Evolutionary conservation across 2,888 invertebrate species (phyloP), one percentile per base, ranked within the genome.

Genomic region (Dysmachus trigonus): DNA sequence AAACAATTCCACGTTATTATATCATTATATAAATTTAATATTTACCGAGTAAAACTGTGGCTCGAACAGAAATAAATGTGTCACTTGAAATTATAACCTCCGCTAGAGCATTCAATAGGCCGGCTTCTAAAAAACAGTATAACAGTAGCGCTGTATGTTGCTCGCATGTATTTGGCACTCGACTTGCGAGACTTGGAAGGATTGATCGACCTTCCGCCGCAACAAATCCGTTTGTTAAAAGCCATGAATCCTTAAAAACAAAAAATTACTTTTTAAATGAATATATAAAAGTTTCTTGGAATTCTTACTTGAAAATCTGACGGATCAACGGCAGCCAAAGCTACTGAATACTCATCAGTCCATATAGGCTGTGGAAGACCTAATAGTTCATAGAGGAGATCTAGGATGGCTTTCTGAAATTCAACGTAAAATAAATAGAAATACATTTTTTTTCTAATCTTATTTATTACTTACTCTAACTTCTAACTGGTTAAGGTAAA

Each of bases 211-310:
- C 98, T 93, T 99, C 99, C 86, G 97, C 96, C 15, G 97, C 97
- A n/a, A 99, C 96, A 91, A 99, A 99, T 47, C 98, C 98, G 91
- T 98, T 98, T 89, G 95, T 95, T 33, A 99, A 92, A 89, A 96
- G 94, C 98, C 98, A 99, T 0, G 95, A 94, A 88, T 98, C 97
- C 91, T 95, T 87, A 10, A 72, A 53, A 13, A n/a, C n/a, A n/a
- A 27, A 62, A 27, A 31, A 31, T 18, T 15, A 35, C 1, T 77
- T n/a, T 77, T 4, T 22, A 13, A 62, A 62, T 10, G 2, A 27
- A 18, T 6, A 10, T 22, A 10, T 62, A 8, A 27, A 38, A 13
- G 1, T 82, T 62, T 18, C 6, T 51, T 31, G 6, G 1, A 81
- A 81, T 81, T 35, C 41, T 51, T 87, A 88, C 89, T 87, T 95